Evolutionary conservation across 2,113 vertebrate genomes (phyloP).

Genomic region (Tautogolabrus adspersus): DNA sequence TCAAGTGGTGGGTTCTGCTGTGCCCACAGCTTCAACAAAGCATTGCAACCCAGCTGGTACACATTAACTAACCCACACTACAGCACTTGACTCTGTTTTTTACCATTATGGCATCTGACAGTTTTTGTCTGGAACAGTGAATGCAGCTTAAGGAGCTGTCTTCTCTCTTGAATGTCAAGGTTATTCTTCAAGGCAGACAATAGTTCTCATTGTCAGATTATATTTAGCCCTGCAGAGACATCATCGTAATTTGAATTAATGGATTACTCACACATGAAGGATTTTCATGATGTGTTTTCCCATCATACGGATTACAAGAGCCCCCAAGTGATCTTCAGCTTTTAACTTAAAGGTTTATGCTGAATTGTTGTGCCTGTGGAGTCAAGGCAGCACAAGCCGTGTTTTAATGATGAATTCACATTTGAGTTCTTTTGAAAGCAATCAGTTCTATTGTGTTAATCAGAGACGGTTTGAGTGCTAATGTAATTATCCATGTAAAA

Average conservation of each 20-base stretch:
- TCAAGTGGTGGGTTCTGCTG: conserved; percentile 36
- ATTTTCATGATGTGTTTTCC: conserved; percentile 18
- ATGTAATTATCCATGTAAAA: conserved; percentile 13
- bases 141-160: conserved; percentile 55
- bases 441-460: not conserved
- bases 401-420: conserved; percentile 19
- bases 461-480: not conserved
- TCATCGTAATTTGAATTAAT: conserved; percentile 58
- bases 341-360: conserved; percentile 11
- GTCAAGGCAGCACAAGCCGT: not conserved
- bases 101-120: conserved; percentile 59
- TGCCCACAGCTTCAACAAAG: conserved; percentile 58
- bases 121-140: conserved; percentile 64
- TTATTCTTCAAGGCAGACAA: conserved; percentile 61
- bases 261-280: conserved; percentile 29
- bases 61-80: conserved; percentile 56
- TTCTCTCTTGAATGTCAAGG: conserved; percentile 47
- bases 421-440: conserved; percentile 1
- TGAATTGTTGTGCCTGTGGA: conserved; percentile 3
- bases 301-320: conserved; percentile 10
- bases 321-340: not conserved
- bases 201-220: conserved; percentile 46
- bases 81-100: conserved; percentile 53
- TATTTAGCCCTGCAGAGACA: conserved; percentile 18
- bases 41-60: conserved; percentile 58